Conservation (phyloP, 2,888 invertebrate species). For the Mycalesis mineus region DNA sequence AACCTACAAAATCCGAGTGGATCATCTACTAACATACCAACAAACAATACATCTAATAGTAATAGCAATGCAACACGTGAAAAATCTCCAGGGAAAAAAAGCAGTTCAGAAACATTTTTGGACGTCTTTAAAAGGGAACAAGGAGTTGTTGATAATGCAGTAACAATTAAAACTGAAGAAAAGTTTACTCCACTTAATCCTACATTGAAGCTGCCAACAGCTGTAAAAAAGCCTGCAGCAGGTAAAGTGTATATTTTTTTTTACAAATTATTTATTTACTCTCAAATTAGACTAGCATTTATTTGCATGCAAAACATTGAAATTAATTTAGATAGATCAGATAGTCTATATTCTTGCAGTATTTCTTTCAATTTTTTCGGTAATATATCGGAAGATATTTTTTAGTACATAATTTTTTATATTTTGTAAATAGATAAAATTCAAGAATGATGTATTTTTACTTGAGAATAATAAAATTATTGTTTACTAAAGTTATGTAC, state of each 20-base stretch:
- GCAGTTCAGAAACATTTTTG: conserved; percentile 59
- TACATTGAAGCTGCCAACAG: conserved; percentile 33
- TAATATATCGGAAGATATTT: too few species aligned
- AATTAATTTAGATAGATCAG: too few species aligned
- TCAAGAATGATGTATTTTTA: too few species aligned
- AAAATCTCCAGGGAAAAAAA: conserved; percentile 41
- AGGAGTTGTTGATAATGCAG: conserved; percentile 38
- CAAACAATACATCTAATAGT: conserved; percentile 63
- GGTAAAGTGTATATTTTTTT: conserved; percentile 36
- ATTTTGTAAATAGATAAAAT: too few species aligned
- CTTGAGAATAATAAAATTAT: too few species aligned
- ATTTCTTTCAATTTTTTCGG: too few species aligned
- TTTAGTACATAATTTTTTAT: too few species aligned
- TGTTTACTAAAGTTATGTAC: too few species aligned
- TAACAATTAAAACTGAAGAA: conserved; percentile 49
- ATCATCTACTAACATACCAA: conserved; percentile 40
- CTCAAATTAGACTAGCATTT: too few species aligned
- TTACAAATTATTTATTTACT: too few species aligned
- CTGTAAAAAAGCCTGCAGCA: conserved; percentile 51
- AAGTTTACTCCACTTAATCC: conserved; percentile 23
- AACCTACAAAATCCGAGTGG: conserved; percentile 40
- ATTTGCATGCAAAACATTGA: too few species aligned
- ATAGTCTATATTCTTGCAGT: too few species aligned
- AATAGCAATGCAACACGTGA: conserved; percentile 49
- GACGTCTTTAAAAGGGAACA: conserved; percentile 74